Conservation (phyloP, 2,888 invertebrate species). For the Sialis fuliginosa region DNA sequence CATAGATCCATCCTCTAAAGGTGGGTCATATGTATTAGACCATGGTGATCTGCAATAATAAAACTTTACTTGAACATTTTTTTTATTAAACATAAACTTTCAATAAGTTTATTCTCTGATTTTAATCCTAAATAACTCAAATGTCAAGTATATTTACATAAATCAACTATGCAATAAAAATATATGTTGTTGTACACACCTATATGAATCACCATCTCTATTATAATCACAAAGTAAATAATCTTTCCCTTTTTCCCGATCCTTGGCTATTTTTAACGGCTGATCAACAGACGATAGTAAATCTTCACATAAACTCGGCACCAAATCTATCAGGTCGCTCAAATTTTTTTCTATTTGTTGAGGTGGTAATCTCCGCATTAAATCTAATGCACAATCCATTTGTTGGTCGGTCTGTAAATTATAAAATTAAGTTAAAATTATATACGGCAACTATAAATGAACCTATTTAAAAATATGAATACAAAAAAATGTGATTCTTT, state of each 20-base stretch:
- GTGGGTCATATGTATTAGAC: constrained; percentile 97
- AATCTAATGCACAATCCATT: constrained; percentile 96
- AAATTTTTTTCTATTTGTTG: constrained; percentile 98
- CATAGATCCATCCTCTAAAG: constrained; percentile 95
- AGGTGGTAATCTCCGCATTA: constrained; percentile 97
- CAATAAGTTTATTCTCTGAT: not conserved
- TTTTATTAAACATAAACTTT: not conserved
- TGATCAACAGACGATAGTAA: constrained; percentile 94
- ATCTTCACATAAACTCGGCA: constrained; percentile 91
- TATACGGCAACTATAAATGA: no score
- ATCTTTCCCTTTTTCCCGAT: constrained; percentile 89
- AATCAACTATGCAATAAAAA: not conserved
- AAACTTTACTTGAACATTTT: not conserved
- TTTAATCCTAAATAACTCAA: not conserved
- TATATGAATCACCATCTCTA: constrained; percentile 95
- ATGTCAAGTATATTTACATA: not conserved
- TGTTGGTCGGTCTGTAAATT: constrained; percentile 73
- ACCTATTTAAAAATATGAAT: no score
- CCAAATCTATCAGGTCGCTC: constrained; percentile 92
- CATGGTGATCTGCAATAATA: constrained; percentile 65
- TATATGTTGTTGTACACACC: constrained; percentile 25
- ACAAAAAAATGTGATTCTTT: no score
- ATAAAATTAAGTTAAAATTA: not conserved
- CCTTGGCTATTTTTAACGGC: constrained; percentile 92
- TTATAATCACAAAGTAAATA: constrained; percentile 98